Base-by-base conservation (phyloP, 2,888 invertebrate genomes). In the Idaea aversata region DNA sequence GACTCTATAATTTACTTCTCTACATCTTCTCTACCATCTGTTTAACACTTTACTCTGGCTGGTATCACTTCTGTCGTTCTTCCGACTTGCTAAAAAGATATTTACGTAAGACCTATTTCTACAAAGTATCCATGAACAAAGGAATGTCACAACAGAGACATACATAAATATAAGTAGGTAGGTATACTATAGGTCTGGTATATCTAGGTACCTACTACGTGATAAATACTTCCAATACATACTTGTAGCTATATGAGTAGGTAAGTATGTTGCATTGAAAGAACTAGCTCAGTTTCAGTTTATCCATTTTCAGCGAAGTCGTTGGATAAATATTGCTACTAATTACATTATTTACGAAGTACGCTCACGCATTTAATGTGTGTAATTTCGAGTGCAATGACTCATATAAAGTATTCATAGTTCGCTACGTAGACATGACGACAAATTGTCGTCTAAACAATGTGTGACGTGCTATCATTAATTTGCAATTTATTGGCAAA, bases 331-430 rank as follows among this genome's bases (percentile, higher is more conserved):
- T 47, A 47, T 4, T 47, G 13, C 47, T 47, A 47, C 47, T 13
- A 47, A 47, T 47, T 47, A 47, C 13, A 47, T 47, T 47, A 47
- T 47, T 47, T 10, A 47, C 47, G 47, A 47, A 47, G 59, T 59
- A 25, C 59, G 34, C 16, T 34, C 34, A 61, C 68, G 72, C 70
- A 65, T 59, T 65, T 65, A 67, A 63, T 57, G 59, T 59, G 66
- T 69, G 73, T 68, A 75, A 71, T 78, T 78, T 76, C 16, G 75
- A 76, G 80, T 77, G 75, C 77, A 82, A 75, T 81, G 83, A 82
- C 76, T 82, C 82, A 78, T 66, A 72, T 67, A 65, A 25, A 62
- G 35, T 47, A 47, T 47, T 47, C 47, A 47, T 47, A 47, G 47
- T 65, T 72, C 71, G 64, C 69, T 72, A 75, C 78, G 72, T 73